Base-by-base conservation (phyloP, 2,888 invertebrate species). In the Perizoma affinitatum region DNA sequence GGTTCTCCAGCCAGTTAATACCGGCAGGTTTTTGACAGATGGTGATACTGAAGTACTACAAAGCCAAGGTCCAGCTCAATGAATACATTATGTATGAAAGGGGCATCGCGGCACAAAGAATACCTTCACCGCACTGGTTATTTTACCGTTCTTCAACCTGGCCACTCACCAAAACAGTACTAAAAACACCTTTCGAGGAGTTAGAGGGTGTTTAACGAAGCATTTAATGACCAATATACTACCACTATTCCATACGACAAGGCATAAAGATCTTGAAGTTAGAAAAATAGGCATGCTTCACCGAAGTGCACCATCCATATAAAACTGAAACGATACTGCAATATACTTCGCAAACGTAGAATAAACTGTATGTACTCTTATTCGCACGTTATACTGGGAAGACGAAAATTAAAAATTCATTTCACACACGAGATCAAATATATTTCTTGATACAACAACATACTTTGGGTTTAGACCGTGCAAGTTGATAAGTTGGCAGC, bases 381-480 rank as follows among this genome's bases (percentile, higher is more conserved):
- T 52, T 35, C 51, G 63, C 61, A 63, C 59, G 3, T 22, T 22
- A 22, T 22, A 22, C 66, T 66, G 55, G 61, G 57, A 54, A 48
- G 49, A 55, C 34, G 52, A 64, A 61, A 60, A 69, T 74, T 75
- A 71, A 42, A 72, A 76, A 80, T 78, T 75, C 75, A 65, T 58
- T 54, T 54, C 74, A 65, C 70, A 64, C 59, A 57, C 69, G 58
- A 68, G 49, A 63, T 65, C 44, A 70, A 73, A 65, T 66, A 65
- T 73, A 72, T 74, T 62, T 59, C 51, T 55, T 66, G 63, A 58
- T 57, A 66, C 68, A 68, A 75, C 70, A 71, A 73, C 72, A 68
- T 71, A n/a, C 22, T 22, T 70, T 71, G 41, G 8, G 54, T 54
- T 54, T 11, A 47, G 34, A 41, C 34, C n/a, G 38, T 5, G 38